phyloP scores from a whole-genome alignment of 2,797 vertebrate species.

The Philypnodon macrostomus region DNA sequence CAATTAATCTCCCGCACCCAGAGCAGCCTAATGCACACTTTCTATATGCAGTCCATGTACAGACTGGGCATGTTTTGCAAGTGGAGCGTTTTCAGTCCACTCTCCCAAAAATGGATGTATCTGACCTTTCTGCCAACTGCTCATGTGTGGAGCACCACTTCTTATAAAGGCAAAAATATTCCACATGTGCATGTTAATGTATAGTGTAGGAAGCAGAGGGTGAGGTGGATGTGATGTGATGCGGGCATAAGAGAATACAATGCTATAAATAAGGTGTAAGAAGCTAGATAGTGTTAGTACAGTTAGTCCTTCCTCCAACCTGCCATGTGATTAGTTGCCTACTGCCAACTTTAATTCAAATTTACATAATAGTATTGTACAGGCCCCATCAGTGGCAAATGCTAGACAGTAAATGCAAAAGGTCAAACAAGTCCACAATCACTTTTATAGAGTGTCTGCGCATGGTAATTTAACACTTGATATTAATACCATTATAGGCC shows the following conservation, averaged over 20 bases:
- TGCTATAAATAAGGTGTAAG: no score
- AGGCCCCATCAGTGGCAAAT: no score
- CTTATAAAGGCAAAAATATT: not conserved
- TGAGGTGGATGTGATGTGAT: not conserved
- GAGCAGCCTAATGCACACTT: slow-evolving; percentile 2
- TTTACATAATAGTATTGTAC: no score
- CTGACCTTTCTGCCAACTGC: slow-evolving; percentile 1
- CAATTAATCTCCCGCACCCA: slow-evolving; percentile 42
- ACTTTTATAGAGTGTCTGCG: no score
- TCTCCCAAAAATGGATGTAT: not conserved
- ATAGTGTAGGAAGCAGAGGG: not conserved
- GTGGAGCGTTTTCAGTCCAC: slow-evolving; percentile 1
- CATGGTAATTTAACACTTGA: no score
- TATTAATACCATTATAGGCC: no score
- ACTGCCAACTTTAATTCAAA: no score
- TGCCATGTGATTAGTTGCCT: no score
- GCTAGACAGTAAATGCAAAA: no score
- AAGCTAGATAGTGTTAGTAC: no score
- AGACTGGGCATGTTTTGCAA: not conserved
- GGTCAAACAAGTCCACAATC: no score
- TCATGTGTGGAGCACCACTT: not conserved
- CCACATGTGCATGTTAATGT: slow-evolving; percentile 1
- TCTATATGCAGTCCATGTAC: slow-evolving; percentile 4
- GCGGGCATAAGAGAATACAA: not conserved
- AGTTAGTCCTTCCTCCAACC: no score